Conservation (phyloP, 2,888 invertebrate species). For the Notocelia uddmanniana region DNA sequence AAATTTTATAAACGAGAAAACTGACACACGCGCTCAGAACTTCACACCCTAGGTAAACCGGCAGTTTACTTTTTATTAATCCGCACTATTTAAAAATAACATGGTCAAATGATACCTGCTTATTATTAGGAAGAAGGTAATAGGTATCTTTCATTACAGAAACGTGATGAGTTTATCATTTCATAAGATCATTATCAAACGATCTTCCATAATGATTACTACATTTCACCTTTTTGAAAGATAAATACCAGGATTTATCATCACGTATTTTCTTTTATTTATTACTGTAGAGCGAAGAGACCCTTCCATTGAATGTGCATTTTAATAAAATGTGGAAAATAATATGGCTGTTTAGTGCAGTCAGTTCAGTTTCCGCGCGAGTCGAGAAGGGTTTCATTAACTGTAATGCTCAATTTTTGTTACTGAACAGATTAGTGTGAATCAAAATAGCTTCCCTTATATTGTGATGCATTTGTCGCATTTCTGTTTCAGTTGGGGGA, state of each 20-base stretch:
- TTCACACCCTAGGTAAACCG: too few species aligned
- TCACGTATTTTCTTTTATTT: constrained; percentile 52
- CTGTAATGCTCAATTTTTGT: constrained; percentile 20
- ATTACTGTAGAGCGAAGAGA: constrained; percentile 13
- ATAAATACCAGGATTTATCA: constrained; percentile 45
- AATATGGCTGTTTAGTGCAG: constrained; percentile 53
- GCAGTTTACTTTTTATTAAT: not conserved
- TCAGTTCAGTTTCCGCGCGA: constrained; percentile 51
- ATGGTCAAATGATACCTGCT: too few species aligned
- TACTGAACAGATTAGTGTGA: not conserved
- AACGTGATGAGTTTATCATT: constrained; percentile 37
- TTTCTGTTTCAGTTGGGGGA: constrained; percentile 85
- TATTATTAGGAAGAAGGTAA: not conserved
- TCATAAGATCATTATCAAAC: constrained; percentile 35
- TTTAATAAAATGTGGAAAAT: constrained; percentile 59
- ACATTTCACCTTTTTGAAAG: constrained; percentile 26
- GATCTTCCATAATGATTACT: constrained; percentile 28
- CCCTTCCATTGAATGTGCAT: constrained; percentile 18
- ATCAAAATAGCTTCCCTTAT: not conserved
- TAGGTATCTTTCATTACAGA: constrained; percentile 26
- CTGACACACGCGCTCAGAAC: too few species aligned
- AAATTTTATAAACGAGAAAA: too few species aligned
- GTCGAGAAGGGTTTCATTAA: constrained; percentile 30
- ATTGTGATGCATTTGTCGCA: not conserved
- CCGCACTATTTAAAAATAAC: too few species aligned